Evolutionary conservation across 1,140 invertebrate species (phyloP).

Genomic region (Sinella curviseta): DNA sequence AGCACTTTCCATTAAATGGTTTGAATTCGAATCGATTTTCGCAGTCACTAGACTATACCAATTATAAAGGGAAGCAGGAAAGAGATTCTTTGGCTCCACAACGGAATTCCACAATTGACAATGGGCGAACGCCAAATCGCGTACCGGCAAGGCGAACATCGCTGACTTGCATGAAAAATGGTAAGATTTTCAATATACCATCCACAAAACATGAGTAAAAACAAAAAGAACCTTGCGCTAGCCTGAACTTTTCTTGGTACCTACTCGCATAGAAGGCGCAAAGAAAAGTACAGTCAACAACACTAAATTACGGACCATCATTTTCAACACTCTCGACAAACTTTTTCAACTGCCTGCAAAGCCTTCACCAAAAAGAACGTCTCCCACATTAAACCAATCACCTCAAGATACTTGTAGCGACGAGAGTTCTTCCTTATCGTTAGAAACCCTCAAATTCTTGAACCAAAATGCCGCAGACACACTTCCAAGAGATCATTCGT

Average conservation of each 20-base stretch:
- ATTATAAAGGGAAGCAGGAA: background rate
- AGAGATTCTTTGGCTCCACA: too few species aligned
- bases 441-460: background rate
- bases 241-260: background rate
- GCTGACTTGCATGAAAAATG: too few species aligned
- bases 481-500: background rate
- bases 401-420: background rate
- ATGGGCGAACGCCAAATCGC: too few species aligned
- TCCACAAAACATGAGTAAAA: too few species aligned
- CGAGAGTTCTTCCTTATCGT: background rate
- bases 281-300: background rate
- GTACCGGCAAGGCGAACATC: too few species aligned
- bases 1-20: background rate
- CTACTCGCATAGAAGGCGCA: background rate
- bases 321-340: background rate
- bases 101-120: too few species aligned
- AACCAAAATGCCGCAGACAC: background rate
- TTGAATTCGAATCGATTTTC: background rate
- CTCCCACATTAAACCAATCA: background rate
- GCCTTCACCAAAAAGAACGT: background rate
- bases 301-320: background rate
- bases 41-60: background rate
- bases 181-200: too few species aligned
- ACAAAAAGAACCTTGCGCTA: too few species aligned
- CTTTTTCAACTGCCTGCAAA: background rate